Conservation (phyloP, 2,113 vertebrate species). For the Tympanuchus pallidicinctus region DNA sequence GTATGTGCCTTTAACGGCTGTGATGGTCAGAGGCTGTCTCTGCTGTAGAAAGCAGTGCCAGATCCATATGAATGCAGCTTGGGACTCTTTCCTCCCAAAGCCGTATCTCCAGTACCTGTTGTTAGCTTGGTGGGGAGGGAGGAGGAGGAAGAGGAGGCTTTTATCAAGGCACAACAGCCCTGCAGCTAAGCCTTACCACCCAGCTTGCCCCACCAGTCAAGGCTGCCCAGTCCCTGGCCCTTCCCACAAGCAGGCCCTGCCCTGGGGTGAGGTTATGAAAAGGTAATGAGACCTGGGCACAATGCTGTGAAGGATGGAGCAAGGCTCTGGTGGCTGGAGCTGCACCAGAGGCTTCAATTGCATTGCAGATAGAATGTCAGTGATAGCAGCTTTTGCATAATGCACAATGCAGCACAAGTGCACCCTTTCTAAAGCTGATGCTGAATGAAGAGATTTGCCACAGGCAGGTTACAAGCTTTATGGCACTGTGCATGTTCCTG, state of each 20-base stretch:
- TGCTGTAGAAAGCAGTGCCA: not conserved
- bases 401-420: not conserved
- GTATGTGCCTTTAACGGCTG: not conserved
- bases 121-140: not conserved
- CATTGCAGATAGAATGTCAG: not conserved
- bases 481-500: not conserved
- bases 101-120: not conserved
- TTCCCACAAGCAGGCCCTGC: too few species aligned
- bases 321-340: not conserved
- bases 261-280: not conserved
- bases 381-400: not conserved
- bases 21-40: not conserved
- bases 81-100: not conserved
- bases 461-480: not conserved
- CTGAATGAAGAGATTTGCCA: not conserved
- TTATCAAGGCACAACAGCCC: fast-evolving
- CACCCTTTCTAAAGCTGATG: not conserved
- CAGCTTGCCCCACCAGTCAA: fast-evolving
- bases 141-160: not conserved
- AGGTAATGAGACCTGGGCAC: fast-evolving
- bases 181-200: not conserved
- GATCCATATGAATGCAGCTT: not conserved
- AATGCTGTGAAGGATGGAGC: not conserved
- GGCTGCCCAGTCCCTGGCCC: not conserved
- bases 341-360: not conserved